Conservation (phyloP, 2,113 vertebrate genomes). For the Poecilia latipinna region DNA sequence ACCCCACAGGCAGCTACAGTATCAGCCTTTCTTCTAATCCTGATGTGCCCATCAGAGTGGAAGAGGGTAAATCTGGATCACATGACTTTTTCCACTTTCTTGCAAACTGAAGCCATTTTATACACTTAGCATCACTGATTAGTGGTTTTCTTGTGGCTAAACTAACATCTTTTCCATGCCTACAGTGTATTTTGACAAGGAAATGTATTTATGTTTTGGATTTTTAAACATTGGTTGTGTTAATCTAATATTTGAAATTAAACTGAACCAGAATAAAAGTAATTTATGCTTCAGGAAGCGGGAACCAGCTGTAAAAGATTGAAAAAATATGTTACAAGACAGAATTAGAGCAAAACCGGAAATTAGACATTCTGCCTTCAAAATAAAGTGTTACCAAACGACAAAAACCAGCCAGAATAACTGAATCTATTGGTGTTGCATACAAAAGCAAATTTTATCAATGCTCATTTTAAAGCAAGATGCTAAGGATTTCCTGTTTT, state of each 20-base stretch:
- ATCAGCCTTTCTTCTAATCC: no score
- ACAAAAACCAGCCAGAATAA: neutral
- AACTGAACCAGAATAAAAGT: neutral
- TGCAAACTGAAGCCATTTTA: no score
- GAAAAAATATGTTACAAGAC: neutral
- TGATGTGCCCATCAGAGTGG: no score
- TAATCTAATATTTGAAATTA: neutral
- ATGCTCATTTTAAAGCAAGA: no score
- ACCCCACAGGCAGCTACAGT: no score
- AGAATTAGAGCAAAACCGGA: conserved; percentile 3
- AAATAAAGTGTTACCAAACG: conserved; percentile 32
- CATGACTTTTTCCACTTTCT: no score
- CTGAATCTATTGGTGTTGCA: no score
- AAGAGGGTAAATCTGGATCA: no score
- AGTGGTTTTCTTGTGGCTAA: no score
- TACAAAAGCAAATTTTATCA: no score
- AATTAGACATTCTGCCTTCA: neutral
- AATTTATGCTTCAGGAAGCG: conserved; percentile 19
- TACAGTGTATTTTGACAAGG: neutral
- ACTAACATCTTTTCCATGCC: no score
- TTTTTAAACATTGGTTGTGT: neutral
- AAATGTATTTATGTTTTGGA: neutral
- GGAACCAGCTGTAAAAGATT: conserved; percentile 35
- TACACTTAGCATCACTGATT: no score
- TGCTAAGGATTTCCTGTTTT: neutral